Base-by-base conservation (phyloP, 2,888 invertebrate species). In the Pseudoips prasinana region DNA sequence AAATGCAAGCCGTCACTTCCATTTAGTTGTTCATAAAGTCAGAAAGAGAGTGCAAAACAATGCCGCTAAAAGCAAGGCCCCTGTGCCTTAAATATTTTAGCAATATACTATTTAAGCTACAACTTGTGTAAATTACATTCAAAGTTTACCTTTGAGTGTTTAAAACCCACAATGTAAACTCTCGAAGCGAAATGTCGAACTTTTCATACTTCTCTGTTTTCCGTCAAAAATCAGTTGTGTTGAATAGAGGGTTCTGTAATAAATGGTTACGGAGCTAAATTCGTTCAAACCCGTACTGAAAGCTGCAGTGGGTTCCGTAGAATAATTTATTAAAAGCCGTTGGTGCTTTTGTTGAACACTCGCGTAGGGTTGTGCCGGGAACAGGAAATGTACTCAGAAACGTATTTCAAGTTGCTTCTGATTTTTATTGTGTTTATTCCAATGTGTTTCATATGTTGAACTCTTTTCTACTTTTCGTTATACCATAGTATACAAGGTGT, bases 321-420 rank as follows among this genome's bases (percentile, higher is more conserved):
- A 78, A 80, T 80, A 76, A 80, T 81, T 80, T 79, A 82, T 79
- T 77, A 77, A 77, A 76, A 73, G 73, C 61, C 65, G 62, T 54
- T 55, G 54, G 57, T 62, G 66, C 69, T 65, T 72, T 73, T 72
- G 74, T 74, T 64, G 69, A 62, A 51, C 56, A 52, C 25, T 39
- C 18, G 2, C 34, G 39, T 48, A 69, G 73, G 72, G 71, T 39
- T 66, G 60, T 34, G 39, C 14, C 5, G 14, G 14, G 14, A 14
- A 14, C 14, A 14, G 14, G 14, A 14, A 14, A 14, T 14, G 14
- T 14, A 14, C 14, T 14, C 5, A 14, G 14, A 14, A 3, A 3
- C 14, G 14, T 14, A 14, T 14, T 14, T 14, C 14, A 14, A 14
- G 14, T 14, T 14, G 14, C 14, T 14, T 14, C 14, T 14, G 19